phyloP scores from a whole-genome alignment of 2,888 invertebrate genomes.

The Eristalinus aeneus region DNA sequence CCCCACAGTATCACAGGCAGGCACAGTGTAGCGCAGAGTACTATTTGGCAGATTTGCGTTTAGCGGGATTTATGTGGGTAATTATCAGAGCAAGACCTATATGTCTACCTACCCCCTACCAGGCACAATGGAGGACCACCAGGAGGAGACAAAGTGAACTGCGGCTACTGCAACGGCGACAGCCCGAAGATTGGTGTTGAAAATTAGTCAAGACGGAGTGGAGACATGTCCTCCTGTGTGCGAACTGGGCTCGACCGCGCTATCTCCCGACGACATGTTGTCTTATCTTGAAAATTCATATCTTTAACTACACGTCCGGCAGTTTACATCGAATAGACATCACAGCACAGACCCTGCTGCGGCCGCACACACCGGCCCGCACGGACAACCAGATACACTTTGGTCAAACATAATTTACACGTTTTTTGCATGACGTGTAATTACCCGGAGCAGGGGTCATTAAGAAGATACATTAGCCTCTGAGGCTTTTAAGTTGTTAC shows the following conservation, averaged over 20 bases:
- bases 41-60: constrained; percentile 41
- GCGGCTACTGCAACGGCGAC: background rate
- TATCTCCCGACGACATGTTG: constrained; percentile 45
- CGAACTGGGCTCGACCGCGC: constrained; percentile 6
- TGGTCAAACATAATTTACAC: constrained; percentile 15
- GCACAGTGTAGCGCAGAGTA: background rate
- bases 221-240: constrained; percentile 19
- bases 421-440: constrained; percentile 43
- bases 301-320: constrained; percentile 45
- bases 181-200: constrained; percentile 47
- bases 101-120: constrained; percentile 1
- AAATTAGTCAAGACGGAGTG: constrained; percentile 56
- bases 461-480: constrained; percentile 65
- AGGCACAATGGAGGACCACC: constrained; percentile 38
- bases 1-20: background rate
- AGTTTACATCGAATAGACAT: constrained; percentile 8
- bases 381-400: background rate
- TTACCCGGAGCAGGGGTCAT: constrained; percentile 53
- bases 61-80: constrained; percentile 60
- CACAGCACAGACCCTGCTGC: background rate
- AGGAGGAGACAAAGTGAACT: background rate
- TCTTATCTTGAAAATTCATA: constrained; percentile 56
- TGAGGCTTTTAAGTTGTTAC: constrained; percentile 58
- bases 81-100: constrained; percentile 29
- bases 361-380: background rate